A percentile compares a stretch with the other conserved stretches of the same genome.
Conservation (phyloP, 2,113 vertebrate species). For the Suncus etruscus region DNA sequence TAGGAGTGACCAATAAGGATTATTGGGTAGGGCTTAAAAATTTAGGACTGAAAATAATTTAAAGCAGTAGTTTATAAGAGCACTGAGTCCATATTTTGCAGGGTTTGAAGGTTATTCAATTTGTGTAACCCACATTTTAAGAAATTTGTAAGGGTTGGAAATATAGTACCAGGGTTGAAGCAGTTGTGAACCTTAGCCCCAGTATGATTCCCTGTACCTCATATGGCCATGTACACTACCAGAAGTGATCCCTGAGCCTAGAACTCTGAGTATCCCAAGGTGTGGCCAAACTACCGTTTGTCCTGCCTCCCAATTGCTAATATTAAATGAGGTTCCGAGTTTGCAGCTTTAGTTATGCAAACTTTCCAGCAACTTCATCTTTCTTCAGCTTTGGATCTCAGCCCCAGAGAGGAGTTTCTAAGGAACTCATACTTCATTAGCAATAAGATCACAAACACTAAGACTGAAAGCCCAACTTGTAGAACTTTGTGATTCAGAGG, state of each 20-base stretch:
- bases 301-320: neutral
- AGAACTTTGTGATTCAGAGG: slow-evolving; percentile 22
- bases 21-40: neutral
- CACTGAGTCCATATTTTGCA: neutral
- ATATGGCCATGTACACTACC: neutral
- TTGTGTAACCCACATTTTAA: neutral
- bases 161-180: neutral
- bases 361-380: neutral
- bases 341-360: neutral
- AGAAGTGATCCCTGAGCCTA: no score
- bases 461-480: slow-evolving; percentile 8
- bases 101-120: neutral
- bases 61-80: neutral
- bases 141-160: neutral
- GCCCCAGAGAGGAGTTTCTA: neutral
- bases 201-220: neutral
- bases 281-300: no score
- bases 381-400: neutral
- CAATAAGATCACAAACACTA: neutral
- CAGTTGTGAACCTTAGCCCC: neutral
- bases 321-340: neutral
- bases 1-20: no score
- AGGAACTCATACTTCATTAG: neutral
- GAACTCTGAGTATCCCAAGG: no score
- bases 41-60: neutral